Evolutionary conservation across 2,888 invertebrate genomes (phyloP).

Genomic region (Pemphredon lugubris): DNA sequence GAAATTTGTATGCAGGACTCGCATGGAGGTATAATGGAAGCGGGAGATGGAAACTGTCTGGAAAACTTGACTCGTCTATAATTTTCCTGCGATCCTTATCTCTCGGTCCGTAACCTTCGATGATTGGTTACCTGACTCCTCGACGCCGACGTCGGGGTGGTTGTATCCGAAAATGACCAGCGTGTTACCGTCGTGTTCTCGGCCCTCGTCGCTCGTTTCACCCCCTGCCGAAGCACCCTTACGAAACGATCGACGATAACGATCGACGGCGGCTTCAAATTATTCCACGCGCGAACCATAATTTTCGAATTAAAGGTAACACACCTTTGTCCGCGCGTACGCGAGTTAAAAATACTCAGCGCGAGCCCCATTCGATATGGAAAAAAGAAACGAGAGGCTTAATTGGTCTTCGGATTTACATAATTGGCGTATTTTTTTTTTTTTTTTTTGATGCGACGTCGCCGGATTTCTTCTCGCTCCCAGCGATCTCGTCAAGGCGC

Average conservation of each 20-base stretch:
- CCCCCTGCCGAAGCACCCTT: conserved; percentile 58
- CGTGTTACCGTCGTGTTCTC: too few relatives aligned
- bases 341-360: background rate
- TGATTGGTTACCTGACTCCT: conserved; percentile 60
- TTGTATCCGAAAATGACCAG: conserved; percentile 61
- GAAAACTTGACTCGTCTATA: conserved; percentile 28
- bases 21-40: background rate
- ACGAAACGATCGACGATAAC: conserved; percentile 51
- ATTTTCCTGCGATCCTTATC: conserved; percentile 65
- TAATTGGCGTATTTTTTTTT: conserved; percentile 65
- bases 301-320: conserved; percentile 59
- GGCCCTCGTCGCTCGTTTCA: conserved; percentile 22
- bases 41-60: conserved; percentile 4
- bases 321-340: conserved; percentile 11
- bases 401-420: conserved; percentile 62
- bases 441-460: conserved; percentile 44
- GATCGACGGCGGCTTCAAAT: conserved; percentile 51
- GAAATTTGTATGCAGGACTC: conserved; percentile 15
- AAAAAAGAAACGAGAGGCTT: conserved; percentile 40
- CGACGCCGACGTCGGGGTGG: conserved; percentile 55
- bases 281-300: conserved; percentile 44
- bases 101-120: conserved; percentile 44
- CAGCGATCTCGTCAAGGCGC: conserved; percentile 34
- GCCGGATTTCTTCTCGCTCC: conserved; percentile 20
- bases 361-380: background rate